Evolutionary conservation across 2,113 vertebrate species (phyloP).

Genomic region (Herpailurus yagouaroundi): DNA sequence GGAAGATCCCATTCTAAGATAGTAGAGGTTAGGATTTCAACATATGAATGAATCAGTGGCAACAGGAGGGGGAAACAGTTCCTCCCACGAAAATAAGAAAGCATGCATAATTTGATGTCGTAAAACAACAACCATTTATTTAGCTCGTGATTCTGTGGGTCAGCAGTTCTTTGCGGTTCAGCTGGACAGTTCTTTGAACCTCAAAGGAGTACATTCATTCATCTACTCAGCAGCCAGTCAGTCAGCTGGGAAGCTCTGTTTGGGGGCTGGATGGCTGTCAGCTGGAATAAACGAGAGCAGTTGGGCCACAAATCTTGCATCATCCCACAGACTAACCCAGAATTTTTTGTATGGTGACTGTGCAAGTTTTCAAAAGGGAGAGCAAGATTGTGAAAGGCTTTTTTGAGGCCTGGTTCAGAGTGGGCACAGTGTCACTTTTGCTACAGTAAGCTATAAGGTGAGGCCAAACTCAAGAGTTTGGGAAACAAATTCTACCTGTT

Average conservation of each 20-base stretch:
- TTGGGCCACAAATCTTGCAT: neutral
- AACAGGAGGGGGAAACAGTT: rapidly evolving
- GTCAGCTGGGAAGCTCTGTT: neutral
- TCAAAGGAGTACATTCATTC: neutral
- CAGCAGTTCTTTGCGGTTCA: neutral
- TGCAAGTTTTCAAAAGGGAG: neutral
- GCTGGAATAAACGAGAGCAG: neutral
- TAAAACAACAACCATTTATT: neutral
- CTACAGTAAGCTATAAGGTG: neutral
- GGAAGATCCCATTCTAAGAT: neutral
- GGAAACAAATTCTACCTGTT: neutral
- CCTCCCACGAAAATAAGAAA: neutral
- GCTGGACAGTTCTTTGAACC: neutral
- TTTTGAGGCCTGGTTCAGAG: neutral
- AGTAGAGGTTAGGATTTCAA: neutral
- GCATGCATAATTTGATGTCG: neutral
- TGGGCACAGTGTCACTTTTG: neutral
- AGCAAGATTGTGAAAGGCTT: neutral
- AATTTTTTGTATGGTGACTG: neutral
- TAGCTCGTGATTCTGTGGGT: neutral
- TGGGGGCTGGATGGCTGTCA: neutral
- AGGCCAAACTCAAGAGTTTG: neutral
- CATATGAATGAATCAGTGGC: neutral
- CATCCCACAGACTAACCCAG: neutral
- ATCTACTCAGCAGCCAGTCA: neutral